Conservation (phyloP, 2,113 vertebrate genomes). For the Tupaia tana region DNA sequence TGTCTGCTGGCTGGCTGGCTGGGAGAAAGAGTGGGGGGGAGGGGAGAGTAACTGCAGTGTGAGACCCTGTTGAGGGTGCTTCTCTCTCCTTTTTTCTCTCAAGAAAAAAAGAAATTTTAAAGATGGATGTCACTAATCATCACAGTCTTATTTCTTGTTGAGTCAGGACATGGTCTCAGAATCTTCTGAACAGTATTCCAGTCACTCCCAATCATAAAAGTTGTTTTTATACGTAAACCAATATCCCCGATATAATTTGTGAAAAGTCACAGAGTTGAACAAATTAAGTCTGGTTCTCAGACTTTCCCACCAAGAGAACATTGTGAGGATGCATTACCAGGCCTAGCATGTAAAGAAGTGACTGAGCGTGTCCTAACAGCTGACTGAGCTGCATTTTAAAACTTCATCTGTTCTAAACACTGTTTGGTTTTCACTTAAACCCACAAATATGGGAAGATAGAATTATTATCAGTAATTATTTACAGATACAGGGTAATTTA, state of each 20-base stretch:
- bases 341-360: neutral
- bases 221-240: neutral
- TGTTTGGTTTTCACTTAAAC: neutral
- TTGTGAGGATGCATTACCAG: neutral
- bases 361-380: neutral
- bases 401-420: neutral
- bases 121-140: no score
- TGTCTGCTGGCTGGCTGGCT: no score
- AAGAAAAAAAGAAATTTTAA: no score
- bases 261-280: neutral
- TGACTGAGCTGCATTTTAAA: neutral
- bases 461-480: constrained; percentile 19
- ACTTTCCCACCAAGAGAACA: neutral
- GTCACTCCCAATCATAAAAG: neutral
- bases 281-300: neutral
- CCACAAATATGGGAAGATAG: neutral
- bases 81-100: no score
- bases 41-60: no score
- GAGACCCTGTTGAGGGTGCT: no score
- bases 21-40: no score
- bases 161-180: neutral
- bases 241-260: neutral
- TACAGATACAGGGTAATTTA: neutral
- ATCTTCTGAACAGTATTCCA: neutral
- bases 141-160: neutral